Percentiles rank a stretch among this genome's conserved stretches.
These are phyloP conservation scores for Kryptolebias ocellatus DNA, from an alignment of 2,797 vertebrate genomes.

Conservation along the genomic window DNA sequence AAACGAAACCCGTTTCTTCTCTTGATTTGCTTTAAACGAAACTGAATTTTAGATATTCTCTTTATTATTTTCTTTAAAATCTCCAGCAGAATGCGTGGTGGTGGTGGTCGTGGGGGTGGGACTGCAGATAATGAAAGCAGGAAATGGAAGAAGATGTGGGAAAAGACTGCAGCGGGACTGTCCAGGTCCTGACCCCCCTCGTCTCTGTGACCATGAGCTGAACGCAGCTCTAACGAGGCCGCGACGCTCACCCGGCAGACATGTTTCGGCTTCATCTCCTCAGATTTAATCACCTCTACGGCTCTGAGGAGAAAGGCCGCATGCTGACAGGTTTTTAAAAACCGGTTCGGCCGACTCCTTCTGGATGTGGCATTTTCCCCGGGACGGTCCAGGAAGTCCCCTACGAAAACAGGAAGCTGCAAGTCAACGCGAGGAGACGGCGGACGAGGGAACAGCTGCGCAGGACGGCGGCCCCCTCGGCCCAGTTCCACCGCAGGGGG, in stretches of 20 bases:
- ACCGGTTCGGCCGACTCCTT: not conserved
- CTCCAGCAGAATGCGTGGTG: not conserved
- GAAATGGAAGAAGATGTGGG: constrained; percentile 63
- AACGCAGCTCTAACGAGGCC: constrained; percentile 32
- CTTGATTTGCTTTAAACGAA: not conserved
- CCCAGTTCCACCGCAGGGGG: constrained; percentile 52
- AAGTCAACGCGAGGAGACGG: constrained; percentile 61
- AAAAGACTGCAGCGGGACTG: constrained; percentile 42
- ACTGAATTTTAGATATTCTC: no score
- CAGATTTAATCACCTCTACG: not conserved
- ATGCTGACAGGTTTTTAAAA: not conserved
- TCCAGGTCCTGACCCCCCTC: constrained; percentile 45
- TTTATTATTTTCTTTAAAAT: not conserved
- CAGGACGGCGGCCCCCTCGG: constrained; percentile 22
- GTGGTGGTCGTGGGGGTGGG: not conserved
- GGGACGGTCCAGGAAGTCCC: constrained; percentile 24
- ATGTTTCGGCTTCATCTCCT: not conserved
- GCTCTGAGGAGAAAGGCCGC: not conserved
- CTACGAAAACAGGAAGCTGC: constrained; percentile 69
- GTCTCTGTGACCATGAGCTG: constrained; percentile 39
- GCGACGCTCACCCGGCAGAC: constrained; percentile 14
- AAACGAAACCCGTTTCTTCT: no score
- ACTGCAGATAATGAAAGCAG: constrained; percentile 34
- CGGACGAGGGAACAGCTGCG: constrained; percentile 65
- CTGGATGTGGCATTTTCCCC: not conserved